phyloP scores from a whole-genome alignment of 2,113 vertebrate genomes.

The Tichodroma muraria region DNA sequence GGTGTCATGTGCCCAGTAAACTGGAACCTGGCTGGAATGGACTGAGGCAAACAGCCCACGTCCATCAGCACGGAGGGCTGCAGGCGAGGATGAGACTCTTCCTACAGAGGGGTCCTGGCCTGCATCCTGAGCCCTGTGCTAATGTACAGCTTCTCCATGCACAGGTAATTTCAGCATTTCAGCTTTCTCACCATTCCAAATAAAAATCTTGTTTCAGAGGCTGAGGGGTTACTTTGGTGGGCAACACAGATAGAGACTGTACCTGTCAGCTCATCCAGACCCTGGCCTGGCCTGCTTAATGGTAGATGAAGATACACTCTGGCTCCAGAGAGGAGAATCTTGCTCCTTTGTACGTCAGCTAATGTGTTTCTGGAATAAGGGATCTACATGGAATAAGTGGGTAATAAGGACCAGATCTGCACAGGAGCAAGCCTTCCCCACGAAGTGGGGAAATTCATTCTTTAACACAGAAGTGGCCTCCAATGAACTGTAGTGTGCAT shows the following conservation, averaged over 20 bases:
- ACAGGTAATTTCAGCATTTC: neutral
- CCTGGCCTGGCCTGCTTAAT: neutral
- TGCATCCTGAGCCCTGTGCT: neutral
- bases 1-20: neutral
- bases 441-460: neutral
- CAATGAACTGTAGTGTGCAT: neutral
- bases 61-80: neutral
- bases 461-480: neutral
- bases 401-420: neutral
- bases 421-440: neutral
- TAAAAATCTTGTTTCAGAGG: neutral
- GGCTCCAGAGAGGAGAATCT: neutral
- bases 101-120: rapidly evolving
- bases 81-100: rapidly evolving
- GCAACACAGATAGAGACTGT: neutral
- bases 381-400: neutral
- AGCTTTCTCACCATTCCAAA: neutral
- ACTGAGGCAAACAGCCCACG: neutral
- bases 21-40: neutral
- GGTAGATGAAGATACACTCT: too few species aligned
- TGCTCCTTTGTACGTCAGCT: neutral
- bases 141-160: rapidly evolving
- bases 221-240: neutral
- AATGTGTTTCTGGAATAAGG: neutral
- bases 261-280: neutral